A percentile compares a stretch with the other conserved stretches of the same genome.
Evolutionary conservation across 2,113 vertebrate species (phyloP).

Genomic region (Hirundichthys speculiger): DNA sequence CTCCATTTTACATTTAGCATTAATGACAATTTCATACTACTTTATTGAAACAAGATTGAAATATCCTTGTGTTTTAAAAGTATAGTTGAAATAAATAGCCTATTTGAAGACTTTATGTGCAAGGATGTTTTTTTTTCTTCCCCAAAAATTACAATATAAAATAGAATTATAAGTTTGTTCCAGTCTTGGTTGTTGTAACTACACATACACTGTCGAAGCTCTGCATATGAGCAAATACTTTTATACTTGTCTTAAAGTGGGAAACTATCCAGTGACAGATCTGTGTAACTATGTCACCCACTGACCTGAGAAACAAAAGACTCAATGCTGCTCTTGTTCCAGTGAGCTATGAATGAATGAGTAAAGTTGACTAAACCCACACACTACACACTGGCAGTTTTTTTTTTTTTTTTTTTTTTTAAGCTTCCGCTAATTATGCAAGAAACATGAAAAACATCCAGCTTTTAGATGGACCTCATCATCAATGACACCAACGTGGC

Average conservation of each 20-base stretch:
- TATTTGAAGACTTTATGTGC: too few species aligned
- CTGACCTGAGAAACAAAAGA: conserved; percentile 5
- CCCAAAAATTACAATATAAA: too few species aligned
- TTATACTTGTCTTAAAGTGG: neutral
- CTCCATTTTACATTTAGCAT: too few species aligned
- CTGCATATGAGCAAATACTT: neutral
- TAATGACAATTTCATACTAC: too few species aligned
- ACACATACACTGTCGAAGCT: too few species aligned
- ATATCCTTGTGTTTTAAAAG: too few species aligned
- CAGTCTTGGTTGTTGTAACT: too few species aligned
- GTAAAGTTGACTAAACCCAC: neutral
- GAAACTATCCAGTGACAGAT: neutral
- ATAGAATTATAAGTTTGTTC: neutral
- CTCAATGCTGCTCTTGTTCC: conserved; percentile 1
- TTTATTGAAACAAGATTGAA: too few species aligned
- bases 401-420: too few species aligned
- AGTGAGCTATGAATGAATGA: neutral
- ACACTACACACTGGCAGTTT: neutral
- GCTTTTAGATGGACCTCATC: neutral
- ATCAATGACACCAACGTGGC: neutral
- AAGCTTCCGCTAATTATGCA: neutral
- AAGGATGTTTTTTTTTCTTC: too few species aligned
- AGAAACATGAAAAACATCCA: neutral
- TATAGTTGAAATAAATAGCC: too few species aligned
- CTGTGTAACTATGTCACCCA: neutral